phyloP scores from a whole-genome alignment of 2,113 vertebrate species.

The Myotis davidii region DNA sequence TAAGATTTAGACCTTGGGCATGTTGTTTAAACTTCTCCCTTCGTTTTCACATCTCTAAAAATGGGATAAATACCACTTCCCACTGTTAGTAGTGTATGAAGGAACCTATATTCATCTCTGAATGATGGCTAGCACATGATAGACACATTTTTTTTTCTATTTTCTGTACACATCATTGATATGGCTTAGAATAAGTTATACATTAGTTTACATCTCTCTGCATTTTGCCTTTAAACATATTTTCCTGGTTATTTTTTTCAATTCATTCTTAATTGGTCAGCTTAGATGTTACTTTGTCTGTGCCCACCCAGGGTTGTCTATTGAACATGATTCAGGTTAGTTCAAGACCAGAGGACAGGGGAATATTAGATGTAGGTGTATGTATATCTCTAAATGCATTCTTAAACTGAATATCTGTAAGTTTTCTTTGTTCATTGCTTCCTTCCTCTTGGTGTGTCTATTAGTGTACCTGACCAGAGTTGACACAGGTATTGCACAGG shows the following conservation, averaged over 20 bases:
- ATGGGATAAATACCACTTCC: neutral
- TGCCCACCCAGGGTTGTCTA: neutral
- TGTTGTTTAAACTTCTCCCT: slow-evolving; percentile 24
- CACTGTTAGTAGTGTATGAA: neutral
- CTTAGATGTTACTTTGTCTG: neutral
- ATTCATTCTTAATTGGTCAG: slow-evolving; percentile 1
- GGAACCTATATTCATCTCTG: neutral
- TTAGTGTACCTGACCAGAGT: neutral
- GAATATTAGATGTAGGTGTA: neutral
- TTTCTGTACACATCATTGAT: neutral
- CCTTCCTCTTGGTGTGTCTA: neutral
- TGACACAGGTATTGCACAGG: neutral
- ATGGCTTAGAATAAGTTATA: neutral
- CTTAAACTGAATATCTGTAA: slow-evolving; percentile 4
- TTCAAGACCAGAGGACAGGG: neutral
- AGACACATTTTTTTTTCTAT: neutral
- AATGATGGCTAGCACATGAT: neutral
- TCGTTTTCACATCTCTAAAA: slow-evolving; percentile 7
- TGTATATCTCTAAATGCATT: slow-evolving; percentile 21
- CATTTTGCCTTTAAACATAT: neutral
- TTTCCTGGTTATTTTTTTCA: neutral
- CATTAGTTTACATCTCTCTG: neutral
- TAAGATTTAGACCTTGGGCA: slow-evolving; percentile 26
- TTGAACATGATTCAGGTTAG: neutral
- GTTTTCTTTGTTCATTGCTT: neutral